Evolutionary conservation across 2,113 vertebrate species (phyloP).

Genomic region (Passer domesticus): DNA sequence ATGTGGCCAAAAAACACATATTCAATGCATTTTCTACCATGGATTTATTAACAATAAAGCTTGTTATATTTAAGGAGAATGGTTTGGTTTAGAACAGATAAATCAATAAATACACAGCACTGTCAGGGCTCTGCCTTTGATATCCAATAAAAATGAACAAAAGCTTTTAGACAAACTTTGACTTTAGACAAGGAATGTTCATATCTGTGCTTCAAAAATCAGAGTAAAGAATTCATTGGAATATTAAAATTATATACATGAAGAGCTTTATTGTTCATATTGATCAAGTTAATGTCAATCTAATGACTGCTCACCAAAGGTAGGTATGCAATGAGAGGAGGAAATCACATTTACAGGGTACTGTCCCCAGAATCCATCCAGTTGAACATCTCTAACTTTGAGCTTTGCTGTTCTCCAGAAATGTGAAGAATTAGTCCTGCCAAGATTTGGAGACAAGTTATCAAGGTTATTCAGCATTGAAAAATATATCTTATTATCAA

Average conservation of each 20-base stretch:
- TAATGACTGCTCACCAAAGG: background rate
- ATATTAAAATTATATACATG: background rate
- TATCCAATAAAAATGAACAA: background rate
- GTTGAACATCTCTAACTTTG: background rate
- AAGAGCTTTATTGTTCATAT: background rate
- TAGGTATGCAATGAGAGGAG: background rate
- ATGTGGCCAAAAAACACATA: background rate
- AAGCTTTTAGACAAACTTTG: background rate
- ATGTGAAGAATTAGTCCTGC: background rate
- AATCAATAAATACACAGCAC: background rate
- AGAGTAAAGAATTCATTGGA: background rate
- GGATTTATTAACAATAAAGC: background rate
- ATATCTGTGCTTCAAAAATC: background rate
- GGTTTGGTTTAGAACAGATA: background rate
- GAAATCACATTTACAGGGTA: background rate
- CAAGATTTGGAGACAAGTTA: background rate
- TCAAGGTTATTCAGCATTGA: background rate
- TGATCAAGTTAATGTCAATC: background rate
- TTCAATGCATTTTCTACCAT: background rate
- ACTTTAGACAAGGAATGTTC: background rate
- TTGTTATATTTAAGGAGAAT: background rate
- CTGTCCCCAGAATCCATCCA: background rate
- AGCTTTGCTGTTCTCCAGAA: background rate
- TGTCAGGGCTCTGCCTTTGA: background rate
- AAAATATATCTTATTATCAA: background rate